Percentiles rank a stretch among this genome's conserved stretches.
Conservation (phyloP, 2,797 vertebrate genomes). For the Sebastes matsubarae region DNA sequence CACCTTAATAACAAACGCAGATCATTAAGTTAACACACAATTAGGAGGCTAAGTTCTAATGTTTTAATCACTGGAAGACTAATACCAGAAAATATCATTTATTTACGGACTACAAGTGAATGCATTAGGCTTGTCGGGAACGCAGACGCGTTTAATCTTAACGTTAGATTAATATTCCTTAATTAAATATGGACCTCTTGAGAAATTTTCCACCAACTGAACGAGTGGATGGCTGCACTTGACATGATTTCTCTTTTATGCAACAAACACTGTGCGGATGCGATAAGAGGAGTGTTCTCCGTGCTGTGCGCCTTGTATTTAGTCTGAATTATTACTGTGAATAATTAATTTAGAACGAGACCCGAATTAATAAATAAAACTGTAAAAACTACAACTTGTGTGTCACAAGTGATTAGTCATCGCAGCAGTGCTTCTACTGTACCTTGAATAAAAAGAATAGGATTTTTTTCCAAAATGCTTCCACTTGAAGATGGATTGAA, state of each 20-base stretch:
- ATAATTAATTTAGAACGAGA: slow-evolving; percentile 4
- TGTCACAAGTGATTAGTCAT: neutral
- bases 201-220: slow-evolving; percentile 17
- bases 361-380: neutral
- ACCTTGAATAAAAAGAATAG: slow-evolving; percentile 8
- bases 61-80: slow-evolving; percentile 55
- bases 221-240: slow-evolving; percentile 2
- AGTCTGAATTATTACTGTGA: neutral
- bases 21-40: slow-evolving; percentile 49
- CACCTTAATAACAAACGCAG: slow-evolving; percentile 42
- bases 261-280: neutral
- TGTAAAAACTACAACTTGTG: neutral
- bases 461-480: slow-evolving; percentile 4
- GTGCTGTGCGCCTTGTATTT: neutral
- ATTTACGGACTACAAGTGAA: slow-evolving; percentile 38
- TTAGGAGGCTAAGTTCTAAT: slow-evolving; percentile 35
- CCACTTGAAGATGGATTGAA: slow-evolving; percentile 2
- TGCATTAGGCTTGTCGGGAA: slow-evolving; percentile 24
- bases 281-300: neutral
- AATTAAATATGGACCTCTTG: slow-evolving; percentile 34
- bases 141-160: slow-evolving; percentile 31
- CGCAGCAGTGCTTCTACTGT: neutral
- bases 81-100: slow-evolving; percentile 44
- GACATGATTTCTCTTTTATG: slow-evolving; percentile 3
- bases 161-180: slow-evolving; percentile 37